Evolutionary conservation across 2,113 vertebrate species (phyloP).

Genomic region (Corythornis cristatus): DNA sequence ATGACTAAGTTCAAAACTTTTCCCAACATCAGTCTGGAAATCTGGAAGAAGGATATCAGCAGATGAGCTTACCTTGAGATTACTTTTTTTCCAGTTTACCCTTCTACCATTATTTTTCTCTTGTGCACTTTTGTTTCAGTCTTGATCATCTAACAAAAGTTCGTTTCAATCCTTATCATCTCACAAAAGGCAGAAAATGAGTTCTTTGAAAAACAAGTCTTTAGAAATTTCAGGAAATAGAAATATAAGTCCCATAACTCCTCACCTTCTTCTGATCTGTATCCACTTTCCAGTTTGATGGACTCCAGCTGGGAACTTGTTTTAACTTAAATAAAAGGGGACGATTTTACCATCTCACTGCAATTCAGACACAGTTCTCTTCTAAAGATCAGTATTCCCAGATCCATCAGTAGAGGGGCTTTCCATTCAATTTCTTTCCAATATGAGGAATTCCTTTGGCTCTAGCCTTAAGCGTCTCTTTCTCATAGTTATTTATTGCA

Average conservation of each 20-base stretch:
- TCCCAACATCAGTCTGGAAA: not conserved
- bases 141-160: not conserved
- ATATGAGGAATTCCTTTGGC: conserved; percentile 23
- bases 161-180: not conserved
- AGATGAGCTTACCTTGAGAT: not conserved
- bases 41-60: not conserved
- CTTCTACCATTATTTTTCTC: not conserved
- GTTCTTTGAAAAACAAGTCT: not conserved
- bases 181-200: not conserved
- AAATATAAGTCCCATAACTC: not conserved
- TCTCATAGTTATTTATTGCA: conserved; percentile 12
- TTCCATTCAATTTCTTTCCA: not conserved
- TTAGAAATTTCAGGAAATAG: not conserved
- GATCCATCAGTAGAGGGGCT: conserved; percentile 10
- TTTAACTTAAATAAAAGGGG: not conserved
- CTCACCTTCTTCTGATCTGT: not conserved
- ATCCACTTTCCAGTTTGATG: not conserved
- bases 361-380: conserved; percentile 1
- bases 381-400: not conserved
- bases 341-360: not conserved
- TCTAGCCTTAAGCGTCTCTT: not conserved
- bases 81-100: not conserved
- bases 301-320: conserved; percentile 7
- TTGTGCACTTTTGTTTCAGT: not conserved
- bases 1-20: not conserved